These are phyloP conservation scores for Syngnathus typhle DNA, from an alignment of 2,113 vertebrate genomes.

Conservation along the genomic window DNA sequence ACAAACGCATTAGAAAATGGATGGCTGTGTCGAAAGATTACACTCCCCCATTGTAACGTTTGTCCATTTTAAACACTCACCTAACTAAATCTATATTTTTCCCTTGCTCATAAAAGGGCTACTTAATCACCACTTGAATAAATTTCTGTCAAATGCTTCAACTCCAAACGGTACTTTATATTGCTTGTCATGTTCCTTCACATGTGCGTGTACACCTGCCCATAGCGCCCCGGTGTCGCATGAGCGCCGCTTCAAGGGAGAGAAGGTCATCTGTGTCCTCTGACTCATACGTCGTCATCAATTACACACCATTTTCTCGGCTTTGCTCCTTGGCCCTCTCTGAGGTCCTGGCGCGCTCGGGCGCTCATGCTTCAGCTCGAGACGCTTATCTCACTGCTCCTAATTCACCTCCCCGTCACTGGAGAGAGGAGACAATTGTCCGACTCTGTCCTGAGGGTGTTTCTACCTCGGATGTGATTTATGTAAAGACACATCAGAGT, in stretches of 20 bases:
- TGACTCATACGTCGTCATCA: conserved; percentile 45
- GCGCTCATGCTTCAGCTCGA: conserved; percentile 10
- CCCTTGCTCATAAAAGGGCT: too few species aligned
- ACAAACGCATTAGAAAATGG: too few species aligned
- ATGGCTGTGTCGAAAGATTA: too few species aligned
- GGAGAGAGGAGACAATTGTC: conserved; percentile 48
- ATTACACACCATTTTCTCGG: conserved; percentile 51
- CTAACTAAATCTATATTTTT: too few species aligned
- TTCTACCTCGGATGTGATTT: conserved; percentile 56
- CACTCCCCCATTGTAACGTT: too few species aligned
- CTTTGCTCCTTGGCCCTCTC: conserved; percentile 41
- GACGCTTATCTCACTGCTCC: conserved; percentile 55
- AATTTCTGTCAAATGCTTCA: too few species aligned
- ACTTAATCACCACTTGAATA: too few species aligned
- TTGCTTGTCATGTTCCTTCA: not conserved
- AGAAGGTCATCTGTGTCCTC: conserved; percentile 40
- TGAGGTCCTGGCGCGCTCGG: conserved; percentile 4
- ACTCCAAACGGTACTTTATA: too few species aligned
- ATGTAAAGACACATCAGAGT: conserved; percentile 56
- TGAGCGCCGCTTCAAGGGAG: conserved; percentile 19
- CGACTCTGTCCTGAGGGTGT: conserved; percentile 46
- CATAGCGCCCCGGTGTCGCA: conserved; percentile 23
- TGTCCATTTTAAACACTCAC: too few species aligned
- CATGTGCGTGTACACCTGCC: conserved; percentile 13
- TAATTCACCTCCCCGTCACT: conserved; percentile 44